Conservation (phyloP, 2,888 invertebrate species). For the Troglohyphantes excavatus region DNA sequence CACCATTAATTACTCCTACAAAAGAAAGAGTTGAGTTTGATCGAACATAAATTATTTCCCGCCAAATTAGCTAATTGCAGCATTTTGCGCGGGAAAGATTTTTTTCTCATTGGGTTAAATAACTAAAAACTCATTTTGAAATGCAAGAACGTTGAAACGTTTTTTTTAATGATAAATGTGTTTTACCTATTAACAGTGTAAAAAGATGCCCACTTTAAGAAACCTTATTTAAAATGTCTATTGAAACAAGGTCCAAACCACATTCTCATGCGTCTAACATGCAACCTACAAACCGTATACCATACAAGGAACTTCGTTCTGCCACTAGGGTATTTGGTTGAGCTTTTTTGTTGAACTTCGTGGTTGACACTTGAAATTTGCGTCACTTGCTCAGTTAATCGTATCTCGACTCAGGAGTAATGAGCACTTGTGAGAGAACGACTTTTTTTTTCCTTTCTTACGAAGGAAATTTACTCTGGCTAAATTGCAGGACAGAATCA, state of each 20-base stretch:
- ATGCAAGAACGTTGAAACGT: too few species aligned
- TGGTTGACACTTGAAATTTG: slow-evolving; percentile 46
- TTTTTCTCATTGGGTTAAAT: too few species aligned
- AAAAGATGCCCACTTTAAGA: too few species aligned
- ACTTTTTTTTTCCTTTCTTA: slow-evolving; percentile 35
- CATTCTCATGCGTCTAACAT: not conserved
- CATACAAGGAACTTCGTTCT: slow-evolving; percentile 16
- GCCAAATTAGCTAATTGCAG: too few species aligned
- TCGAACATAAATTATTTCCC: too few species aligned
- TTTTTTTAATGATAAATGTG: too few species aligned
- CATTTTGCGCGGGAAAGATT: too few species aligned
- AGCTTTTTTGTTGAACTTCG: slow-evolving; percentile 15
- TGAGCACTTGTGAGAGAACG: slow-evolving; percentile 29
- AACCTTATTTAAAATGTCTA: too few species aligned
- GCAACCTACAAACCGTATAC: not conserved
- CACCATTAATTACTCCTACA: too few species aligned
- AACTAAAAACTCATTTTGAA: too few species aligned
- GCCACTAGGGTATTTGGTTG: slow-evolving; percentile 2
- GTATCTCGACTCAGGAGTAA: slow-evolving; percentile 43
- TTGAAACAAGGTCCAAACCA: not conserved
- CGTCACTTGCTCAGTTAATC: slow-evolving; percentile 25
- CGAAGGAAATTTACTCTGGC: slow-evolving; percentile 33
- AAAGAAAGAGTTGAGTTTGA: too few species aligned
- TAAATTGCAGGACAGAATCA: slow-evolving; percentile 45
- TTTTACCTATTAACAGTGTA: too few species aligned